Percentiles rank a stretch among this genome's conserved stretches.
These are phyloP conservation scores for Penaeus indicus DNA, from an alignment of 1,140 invertebrate species.

Conservation along the genomic window DNA sequence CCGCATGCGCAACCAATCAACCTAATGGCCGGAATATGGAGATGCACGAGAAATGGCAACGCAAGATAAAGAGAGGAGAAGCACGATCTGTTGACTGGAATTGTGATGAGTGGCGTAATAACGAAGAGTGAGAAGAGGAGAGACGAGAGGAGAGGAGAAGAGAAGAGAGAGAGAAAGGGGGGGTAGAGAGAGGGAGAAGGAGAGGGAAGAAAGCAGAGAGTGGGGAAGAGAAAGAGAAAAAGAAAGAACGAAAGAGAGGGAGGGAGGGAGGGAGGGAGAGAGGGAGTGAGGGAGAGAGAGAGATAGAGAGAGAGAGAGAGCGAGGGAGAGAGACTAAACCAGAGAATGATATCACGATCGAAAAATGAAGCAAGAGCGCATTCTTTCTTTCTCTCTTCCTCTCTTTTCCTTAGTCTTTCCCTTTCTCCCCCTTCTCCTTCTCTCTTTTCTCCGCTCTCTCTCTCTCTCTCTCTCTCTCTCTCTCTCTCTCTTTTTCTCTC, in stretches of 20 bases:
- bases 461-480: background rate
- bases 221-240: conserved; percentile 23
- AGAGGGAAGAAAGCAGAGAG: background rate
- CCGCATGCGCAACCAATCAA: too few species aligned
- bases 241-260: background rate
- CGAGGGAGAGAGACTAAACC: background rate
- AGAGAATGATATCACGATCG: background rate
- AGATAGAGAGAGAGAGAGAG: background rate
- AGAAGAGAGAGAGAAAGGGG: background rate
- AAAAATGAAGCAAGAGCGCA: background rate
- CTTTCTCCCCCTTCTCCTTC: too few species aligned
- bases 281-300: background rate
- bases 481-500: conserved; percentile 26
- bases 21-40: too few species aligned
- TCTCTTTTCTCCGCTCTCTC: background rate
- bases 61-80: too few species aligned
- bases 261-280: background rate
- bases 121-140: too few species aligned
- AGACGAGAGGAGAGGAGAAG: too few species aligned
- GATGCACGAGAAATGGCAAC: too few species aligned
- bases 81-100: too few species aligned
- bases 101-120: too few species aligned
- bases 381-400: background rate
- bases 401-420: background rate
- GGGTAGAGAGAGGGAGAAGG: background rate